Base-by-base conservation (phyloP, 2,113 vertebrate species). In the Tragelaphus scriptus region DNA sequence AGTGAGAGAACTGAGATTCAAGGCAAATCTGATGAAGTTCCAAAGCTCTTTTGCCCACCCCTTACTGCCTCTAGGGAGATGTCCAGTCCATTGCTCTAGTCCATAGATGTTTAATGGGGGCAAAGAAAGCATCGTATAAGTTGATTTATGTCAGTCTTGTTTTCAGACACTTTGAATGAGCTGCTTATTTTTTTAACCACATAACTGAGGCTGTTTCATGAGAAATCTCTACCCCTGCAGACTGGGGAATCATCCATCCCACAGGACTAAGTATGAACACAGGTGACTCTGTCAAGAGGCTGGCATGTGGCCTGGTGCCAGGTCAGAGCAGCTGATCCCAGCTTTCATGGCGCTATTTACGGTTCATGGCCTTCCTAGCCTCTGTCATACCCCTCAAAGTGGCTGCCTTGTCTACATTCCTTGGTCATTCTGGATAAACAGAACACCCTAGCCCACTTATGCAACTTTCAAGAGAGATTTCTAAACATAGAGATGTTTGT, bases 391-490 rank as follows among this genome's bases (percentile, higher is more conserved):
- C 61, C 56, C 30, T 96, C 71, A 26, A 32, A 97, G 92, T 47
- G 85, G 58, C n/a, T 91, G 91, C 59, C 91, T 97, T 97, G 94
- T 95, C 94, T 12, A 0, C 65, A 85, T 95, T 97, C 90, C 95
- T 98, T 96, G 65, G 97, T 96, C 89, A 97, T 90, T 44, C 0
- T 79, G 40, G 96, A 85, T 96, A 97, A 99, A 97, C 96, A 98
- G 93, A 97, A 84, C 89, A 91, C 6, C 0, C 36, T 11, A 65
- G 13, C 4, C 51, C 65, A 84, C 87, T 96, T 90, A 65, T 36
- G 79, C 63, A 98, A 96, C 68, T 87, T 96, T 81, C 44, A 58
- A 89, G 36, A 85, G 75, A 86, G 32, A 10, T 97, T 90, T 91
- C 53, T 97, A 94, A 97, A 96, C 51, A 91, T 3, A 87, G 51